phyloP scores from a whole-genome alignment of 1,140 invertebrate species.

The Physella acuta region DNA sequence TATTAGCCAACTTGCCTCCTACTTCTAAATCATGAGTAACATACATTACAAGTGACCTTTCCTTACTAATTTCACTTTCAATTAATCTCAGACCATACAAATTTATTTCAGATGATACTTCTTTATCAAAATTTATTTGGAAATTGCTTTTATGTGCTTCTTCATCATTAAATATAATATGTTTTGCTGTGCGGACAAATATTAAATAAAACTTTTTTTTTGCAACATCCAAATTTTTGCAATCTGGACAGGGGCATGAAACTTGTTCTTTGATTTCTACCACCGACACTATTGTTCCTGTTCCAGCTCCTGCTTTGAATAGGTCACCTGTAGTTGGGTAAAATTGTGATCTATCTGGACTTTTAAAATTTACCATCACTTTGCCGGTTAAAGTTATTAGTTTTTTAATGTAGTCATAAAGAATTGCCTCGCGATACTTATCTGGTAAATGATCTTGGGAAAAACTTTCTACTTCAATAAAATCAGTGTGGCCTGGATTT shows the following conservation, averaged over 20 bases:
- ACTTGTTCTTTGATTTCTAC: neutral
- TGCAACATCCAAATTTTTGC: neutral
- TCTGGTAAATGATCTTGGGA: neutral
- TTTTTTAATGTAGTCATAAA: neutral
- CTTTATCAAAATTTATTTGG: neutral
- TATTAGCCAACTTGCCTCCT: neutral
- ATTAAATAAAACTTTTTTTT: neutral
- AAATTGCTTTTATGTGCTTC: neutral
- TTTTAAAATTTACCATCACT: neutral
- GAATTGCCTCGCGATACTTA: neutral
- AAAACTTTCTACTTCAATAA: neutral
- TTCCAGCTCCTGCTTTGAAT: neutral
- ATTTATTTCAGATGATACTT: neutral
- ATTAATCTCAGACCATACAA: neutral
- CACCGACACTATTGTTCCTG: neutral
- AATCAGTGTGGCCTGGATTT: constrained; percentile 4
- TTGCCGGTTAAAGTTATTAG: no score
- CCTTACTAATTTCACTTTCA: neutral
- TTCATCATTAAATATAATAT: constrained; percentile 9
- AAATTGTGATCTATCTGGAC: neutral
- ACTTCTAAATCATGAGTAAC: neutral
- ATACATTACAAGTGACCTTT: neutral
- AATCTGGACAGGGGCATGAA: constrained; percentile 2
- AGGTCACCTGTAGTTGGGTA: constrained; percentile 3
- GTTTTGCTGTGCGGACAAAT: constrained; percentile 3